phyloP scores from a whole-genome alignment of 2,797 vertebrate species.

The Acrossocheilus wenchowensis region DNA sequence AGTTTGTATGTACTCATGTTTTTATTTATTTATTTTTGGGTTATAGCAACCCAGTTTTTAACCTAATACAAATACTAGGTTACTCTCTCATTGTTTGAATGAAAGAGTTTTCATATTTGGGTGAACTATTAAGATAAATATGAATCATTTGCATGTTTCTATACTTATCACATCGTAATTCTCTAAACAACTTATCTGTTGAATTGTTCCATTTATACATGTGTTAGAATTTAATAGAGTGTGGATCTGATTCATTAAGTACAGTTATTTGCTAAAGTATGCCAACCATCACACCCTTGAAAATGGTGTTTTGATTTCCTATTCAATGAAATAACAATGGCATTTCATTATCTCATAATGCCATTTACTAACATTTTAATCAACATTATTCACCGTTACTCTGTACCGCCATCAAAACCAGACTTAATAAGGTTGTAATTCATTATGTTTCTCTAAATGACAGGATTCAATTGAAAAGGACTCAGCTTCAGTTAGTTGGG shows the following conservation, averaged over 20 bases:
- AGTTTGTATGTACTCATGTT: background rate
- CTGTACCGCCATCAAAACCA: constrained; percentile 45
- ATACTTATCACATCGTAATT: background rate
- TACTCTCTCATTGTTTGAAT: background rate
- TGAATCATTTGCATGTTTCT: background rate
- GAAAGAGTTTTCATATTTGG: background rate
- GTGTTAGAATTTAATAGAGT: background rate
- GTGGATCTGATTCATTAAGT: constrained; percentile 42
- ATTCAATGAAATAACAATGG: constrained; percentile 35
- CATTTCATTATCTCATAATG: constrained; percentile 27
- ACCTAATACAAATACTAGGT: background rate
- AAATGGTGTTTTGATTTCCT: constrained; percentile 27
- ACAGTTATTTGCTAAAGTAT: constrained; percentile 16
- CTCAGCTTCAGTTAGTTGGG: constrained; percentile 51
- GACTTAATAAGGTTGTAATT: constrained; percentile 60
- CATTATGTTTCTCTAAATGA: constrained; percentile 60
- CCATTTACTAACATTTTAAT: constrained; percentile 43
- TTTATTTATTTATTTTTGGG: too few relatives aligned
- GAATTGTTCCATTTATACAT: background rate
- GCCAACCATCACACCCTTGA: constrained; percentile 19
- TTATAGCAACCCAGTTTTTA: background rate
- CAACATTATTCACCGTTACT: constrained; percentile 42
- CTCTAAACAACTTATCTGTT: too few relatives aligned
- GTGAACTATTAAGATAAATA: background rate
- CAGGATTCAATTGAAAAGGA: constrained; percentile 53